A percentile compares a stretch with the other conserved stretches of the same genome.
These are phyloP conservation scores for Drepanosiphum platanoidis DNA, from an alignment of 2,888 invertebrate species.

Conservation along the genomic window DNA sequence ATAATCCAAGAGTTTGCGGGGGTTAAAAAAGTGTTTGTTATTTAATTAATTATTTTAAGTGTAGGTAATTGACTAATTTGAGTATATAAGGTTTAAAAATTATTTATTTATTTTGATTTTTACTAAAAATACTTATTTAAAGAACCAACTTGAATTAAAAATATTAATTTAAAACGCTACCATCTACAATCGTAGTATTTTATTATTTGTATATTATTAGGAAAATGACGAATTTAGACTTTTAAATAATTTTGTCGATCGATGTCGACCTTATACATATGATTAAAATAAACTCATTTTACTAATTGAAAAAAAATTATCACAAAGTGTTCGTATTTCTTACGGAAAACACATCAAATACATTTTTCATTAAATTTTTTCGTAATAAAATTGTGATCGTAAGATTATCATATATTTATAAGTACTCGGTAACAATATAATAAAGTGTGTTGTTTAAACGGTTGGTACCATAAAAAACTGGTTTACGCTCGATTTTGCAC, in stretches of 20 bases:
- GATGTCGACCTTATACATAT: not conserved
- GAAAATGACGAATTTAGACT: not conserved
- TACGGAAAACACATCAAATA: not conserved
- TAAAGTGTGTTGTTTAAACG: conserved; percentile 11
- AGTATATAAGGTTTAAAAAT: not conserved
- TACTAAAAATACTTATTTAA: not conserved
- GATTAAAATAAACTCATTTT: not conserved
- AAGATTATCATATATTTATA: not conserved
- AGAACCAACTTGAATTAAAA: not conserved
- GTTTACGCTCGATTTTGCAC: conserved; percentile 3
- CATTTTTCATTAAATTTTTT: not conserved
- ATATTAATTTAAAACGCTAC: not conserved
- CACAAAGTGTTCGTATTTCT: not conserved
- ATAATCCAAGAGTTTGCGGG: not conserved
- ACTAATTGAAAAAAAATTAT: not conserved
- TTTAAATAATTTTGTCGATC: not conserved
- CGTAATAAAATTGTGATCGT: not conserved
- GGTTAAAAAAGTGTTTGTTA: not conserved
- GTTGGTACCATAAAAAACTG: not conserved
- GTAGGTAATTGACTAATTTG: not conserved
- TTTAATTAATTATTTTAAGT: not conserved
- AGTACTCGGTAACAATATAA: not conserved
- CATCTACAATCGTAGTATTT: not conserved
- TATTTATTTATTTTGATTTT: not conserved
- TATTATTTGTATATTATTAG: not conserved